phyloP scores from a whole-genome alignment of 2,888 invertebrate genomes.

The Linyphia triangularis region DNA sequence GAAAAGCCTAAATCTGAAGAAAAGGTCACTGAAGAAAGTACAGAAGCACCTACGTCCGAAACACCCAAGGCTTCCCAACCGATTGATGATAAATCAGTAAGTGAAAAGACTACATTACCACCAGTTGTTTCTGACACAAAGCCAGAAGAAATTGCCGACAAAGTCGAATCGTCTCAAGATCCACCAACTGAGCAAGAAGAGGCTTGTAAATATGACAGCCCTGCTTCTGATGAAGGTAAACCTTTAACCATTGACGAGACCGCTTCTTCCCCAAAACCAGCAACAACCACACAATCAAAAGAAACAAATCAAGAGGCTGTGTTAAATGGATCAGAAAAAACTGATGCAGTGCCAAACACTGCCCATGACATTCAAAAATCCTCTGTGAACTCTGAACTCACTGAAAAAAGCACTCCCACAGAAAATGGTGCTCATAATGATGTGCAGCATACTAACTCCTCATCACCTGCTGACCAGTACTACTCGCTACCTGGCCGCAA shows the following conservation, averaged over 20 bases:
- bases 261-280: background rate
- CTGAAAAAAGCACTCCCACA: conserved; percentile 44
- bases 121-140: background rate
- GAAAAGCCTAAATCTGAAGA: background rate
- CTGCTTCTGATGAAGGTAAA: conserved; percentile 9
- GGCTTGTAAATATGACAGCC: background rate
- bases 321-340: conserved; percentile 48
- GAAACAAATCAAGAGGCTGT: conserved; percentile 18
- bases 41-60: background rate
- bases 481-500: conserved; percentile 61
- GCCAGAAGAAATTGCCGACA: background rate
- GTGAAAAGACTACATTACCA: background rate
- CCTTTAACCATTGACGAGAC: background rate
- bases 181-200: background rate
- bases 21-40: background rate
- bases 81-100: conserved; percentile 21
- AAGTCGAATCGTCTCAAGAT: conserved; percentile 1
- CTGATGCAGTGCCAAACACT: conserved; percentile 5
- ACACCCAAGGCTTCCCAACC: conserved; percentile 12
- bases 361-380: background rate
- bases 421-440: conserved; percentile 64
- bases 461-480: conserved; percentile 43
- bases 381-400: conserved; percentile 5
- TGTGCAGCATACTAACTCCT: conserved; percentile 36
- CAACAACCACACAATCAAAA: conserved; percentile 15